Conservation (phyloP, 1,140 invertebrate species). For the Danaus melanippus region DNA sequence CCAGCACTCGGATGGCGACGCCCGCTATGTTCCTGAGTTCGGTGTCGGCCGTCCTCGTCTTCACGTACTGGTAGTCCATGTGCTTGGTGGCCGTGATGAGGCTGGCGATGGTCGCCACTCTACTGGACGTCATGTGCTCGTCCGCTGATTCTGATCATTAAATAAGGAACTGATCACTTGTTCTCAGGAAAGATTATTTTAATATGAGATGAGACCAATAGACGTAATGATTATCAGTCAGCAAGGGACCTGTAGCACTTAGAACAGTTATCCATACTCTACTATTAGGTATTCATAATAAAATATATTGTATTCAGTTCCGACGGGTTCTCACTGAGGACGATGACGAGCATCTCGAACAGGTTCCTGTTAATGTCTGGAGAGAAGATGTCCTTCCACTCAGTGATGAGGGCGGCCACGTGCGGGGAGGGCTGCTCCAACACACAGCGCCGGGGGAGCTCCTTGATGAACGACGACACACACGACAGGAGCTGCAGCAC, state of each 20-base stretch:
- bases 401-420: constrained; percentile 26
- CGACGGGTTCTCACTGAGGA: constrained; percentile 23
- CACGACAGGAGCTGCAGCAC: constrained; percentile 20
- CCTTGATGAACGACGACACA: constrained; percentile 17
- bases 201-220: too few relatives aligned
- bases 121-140: constrained; percentile 7
- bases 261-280: background rate
- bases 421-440: constrained; percentile 22
- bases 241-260: background rate
- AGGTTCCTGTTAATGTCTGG: constrained; percentile 28
- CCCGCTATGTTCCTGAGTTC: background rate
- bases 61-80: constrained; percentile 5
- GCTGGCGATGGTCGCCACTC: constrained; percentile 7
- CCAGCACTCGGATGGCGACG: constrained; percentile 10
- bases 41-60: constrained; percentile 9
- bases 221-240: background rate
- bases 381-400: constrained; percentile 45
- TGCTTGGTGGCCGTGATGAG: constrained; percentile 2
- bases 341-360: constrained; percentile 15
- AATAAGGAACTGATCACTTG: too few relatives aligned
- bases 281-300: too few relatives aligned
- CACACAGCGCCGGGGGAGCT: constrained; percentile 10
- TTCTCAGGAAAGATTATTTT: too few relatives aligned
- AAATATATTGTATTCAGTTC: too few relatives aligned
- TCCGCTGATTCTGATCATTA: constrained; percentile 1